Base-by-base conservation (phyloP, 2,888 invertebrate genomes). In the Sthenelais limicola region DNA sequence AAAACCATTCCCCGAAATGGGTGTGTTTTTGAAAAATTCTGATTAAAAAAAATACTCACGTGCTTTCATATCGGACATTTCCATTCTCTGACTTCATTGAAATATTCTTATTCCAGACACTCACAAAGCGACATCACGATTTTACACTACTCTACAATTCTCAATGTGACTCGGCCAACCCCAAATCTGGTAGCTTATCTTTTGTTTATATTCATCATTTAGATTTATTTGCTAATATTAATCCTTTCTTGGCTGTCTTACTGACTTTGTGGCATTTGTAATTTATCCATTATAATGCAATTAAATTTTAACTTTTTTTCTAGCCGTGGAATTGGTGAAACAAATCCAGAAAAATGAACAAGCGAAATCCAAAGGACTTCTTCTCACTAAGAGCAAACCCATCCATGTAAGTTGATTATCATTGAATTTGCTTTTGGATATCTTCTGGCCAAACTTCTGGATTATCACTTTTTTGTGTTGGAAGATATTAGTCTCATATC, bases 81-180 rank as follows among this genome's bases (percentile, higher is more conserved):
- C n/a, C n/a, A n/a, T n/a, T n/a, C n/a, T n/a, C n/a, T n/a, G n/a
- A n/a, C n/a, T n/a, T n/a, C n/a, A n/a, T n/a, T n/a, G 24, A 38
- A 24, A 21, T 49, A 15, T 48, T 52, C 52, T 32, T 30, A 15
- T 79, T 70, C 71, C 77, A 83, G 82, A 67, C 74, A 1, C 51
- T 82, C 38, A 78, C 80, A n/a, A 81, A 78, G 43, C 62, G 82
- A 35, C 82, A 83, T 71, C 79, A 81, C 62, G 80, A 80, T 48
- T 83, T 81, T 74, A 74, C 79, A 7, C 72, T 82, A 70, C 58
- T 79, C 47, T 80, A 81, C 71, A 83, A 83, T 73, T 75, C 83
- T 9, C 89, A 90, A 76, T 90, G 89, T 81, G 90, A 90, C 79
- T 87, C 87, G 72, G 70, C 82, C 4, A 81, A 86, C 67, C 90